Evolutionary conservation across 2,888 invertebrate species (phyloP).

Genomic region (Hemicrepidius hirtus): DNA sequence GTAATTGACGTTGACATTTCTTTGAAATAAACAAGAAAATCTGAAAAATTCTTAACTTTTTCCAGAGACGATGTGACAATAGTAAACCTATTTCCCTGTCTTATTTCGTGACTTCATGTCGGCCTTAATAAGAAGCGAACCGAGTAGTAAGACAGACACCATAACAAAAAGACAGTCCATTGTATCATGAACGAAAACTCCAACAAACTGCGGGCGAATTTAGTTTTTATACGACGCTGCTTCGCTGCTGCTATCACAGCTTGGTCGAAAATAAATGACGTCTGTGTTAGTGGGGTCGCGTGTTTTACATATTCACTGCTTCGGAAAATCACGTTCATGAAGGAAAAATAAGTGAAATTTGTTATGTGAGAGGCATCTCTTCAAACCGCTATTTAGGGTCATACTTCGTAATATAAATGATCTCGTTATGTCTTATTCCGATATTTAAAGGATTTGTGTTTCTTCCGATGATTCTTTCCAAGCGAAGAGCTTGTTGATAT

Average conservation of each 20-base stretch:
- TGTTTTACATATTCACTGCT: conserved; percentile 38
- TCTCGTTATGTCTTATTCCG: conserved; percentile 16
- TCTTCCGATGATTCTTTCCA: conserved; percentile 3
- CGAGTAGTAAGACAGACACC: conserved; percentile 37
- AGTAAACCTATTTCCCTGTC: conserved; percentile 44
- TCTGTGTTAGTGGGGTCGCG: conserved; percentile 20
- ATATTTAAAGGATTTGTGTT: conserved; percentile 12
- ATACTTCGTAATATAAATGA: background rate
- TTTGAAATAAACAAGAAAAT: conserved; percentile 29
- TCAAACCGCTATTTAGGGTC: conserved; percentile 6
- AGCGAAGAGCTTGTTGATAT: conserved; percentile 40
- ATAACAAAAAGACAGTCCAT: conserved; percentile 41
- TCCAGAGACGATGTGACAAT: conserved; percentile 32
- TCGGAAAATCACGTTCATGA: conserved; percentile 36
- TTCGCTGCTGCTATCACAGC: conserved; percentile 17
- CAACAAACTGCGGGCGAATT: conserved; percentile 31
- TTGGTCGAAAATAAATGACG: conserved; percentile 41
- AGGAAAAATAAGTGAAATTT: conserved; percentile 35
- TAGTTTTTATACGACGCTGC: conserved; percentile 31
- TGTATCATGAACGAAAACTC: conserved; percentile 31
- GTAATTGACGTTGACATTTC: conserved; percentile 29
- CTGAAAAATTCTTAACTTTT: conserved; percentile 24
- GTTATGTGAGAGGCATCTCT: conserved; percentile 25
- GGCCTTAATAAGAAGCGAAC: conserved; percentile 42
- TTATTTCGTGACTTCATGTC: conserved; percentile 40